phyloP scores from a whole-genome alignment of 2,888 invertebrate genomes.

The Leptopterna dolabrata region DNA sequence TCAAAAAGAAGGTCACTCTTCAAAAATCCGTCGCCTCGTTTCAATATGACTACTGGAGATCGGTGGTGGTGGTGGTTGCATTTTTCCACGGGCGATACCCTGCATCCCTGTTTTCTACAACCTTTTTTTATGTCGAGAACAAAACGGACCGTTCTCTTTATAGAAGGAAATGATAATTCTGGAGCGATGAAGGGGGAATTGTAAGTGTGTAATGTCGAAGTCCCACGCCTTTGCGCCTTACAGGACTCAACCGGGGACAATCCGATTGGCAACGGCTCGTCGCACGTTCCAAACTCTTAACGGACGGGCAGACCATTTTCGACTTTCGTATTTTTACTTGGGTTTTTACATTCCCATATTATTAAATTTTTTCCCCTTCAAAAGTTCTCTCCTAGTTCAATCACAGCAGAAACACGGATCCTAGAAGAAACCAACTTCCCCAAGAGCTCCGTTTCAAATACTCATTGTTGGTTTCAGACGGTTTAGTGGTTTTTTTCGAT shows the following conservation, averaged over 20 bases:
- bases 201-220: slow-evolving; percentile 38
- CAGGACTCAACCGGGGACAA: slow-evolving; percentile 44
- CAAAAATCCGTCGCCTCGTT: neutral
- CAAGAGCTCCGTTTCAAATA: neutral
- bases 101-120: neutral
- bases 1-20: slow-evolving; percentile 5
- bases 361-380: neutral
- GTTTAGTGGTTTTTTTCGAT: neutral
- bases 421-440: neutral
- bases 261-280: slow-evolving; percentile 44
- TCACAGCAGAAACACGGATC: neutral
- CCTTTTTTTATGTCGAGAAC: neutral
- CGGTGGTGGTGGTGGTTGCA: neutral
- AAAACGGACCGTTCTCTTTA: neutral
- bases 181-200: neutral
- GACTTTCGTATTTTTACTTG: neutral
- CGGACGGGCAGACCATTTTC: slow-evolving; percentile 18
- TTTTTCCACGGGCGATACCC: neutral
- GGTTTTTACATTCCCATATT: no score
- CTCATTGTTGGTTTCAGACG: neutral
- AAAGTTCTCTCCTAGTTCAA: neutral
- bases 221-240: slow-evolving; percentile 30
- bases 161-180: slow-evolving; percentile 33
- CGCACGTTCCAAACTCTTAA: slow-evolving; percentile 53
- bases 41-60: neutral